Conservation (phyloP, 2,888 invertebrate genomes). For the Pandemis heparana region DNA sequence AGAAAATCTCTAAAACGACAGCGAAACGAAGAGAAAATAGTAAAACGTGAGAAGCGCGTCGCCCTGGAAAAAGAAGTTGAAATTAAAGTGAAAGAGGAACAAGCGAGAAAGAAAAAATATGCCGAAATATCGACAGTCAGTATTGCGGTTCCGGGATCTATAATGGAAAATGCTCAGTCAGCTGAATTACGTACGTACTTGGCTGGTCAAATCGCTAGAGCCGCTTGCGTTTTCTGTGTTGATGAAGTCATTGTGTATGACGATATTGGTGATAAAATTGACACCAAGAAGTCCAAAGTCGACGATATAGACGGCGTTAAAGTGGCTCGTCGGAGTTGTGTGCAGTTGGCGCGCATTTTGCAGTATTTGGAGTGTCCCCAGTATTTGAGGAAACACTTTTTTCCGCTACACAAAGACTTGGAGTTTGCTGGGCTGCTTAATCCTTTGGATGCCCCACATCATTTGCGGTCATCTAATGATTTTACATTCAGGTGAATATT, state of each 20-base stretch:
- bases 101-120: constrained; percentile 73
- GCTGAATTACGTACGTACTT: constrained; percentile 95
- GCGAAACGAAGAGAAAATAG: constrained; percentile 89
- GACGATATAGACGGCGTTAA: constrained; percentile 84
- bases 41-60: constrained; percentile 87
- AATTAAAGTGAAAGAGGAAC: constrained; percentile 70
- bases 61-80: constrained; percentile 78
- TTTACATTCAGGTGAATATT: constrained; percentile 89
- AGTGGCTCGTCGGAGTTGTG: constrained; percentile 88
- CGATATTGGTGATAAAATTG: constrained; percentile 89
- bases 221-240: constrained; percentile 96
- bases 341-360: constrained; percentile 95
- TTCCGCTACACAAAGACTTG: constrained; percentile 96
- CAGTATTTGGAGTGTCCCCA: constrained; percentile 99
- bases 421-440: constrained; percentile 95
- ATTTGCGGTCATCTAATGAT: constrained; percentile 92
- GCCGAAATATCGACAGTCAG: constrained; percentile 89
- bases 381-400: constrained; percentile 96
- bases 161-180: constrained; percentile 98
- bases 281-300: constrained; percentile 86
- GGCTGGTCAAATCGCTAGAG: constrained; percentile 98
- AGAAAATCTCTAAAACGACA: constrained; percentile 89
- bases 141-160: constrained; percentile 98
- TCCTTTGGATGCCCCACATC: constrained; percentile 98
- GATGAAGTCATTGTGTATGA: constrained; percentile 95